A percentile compares a stretch with the other conserved stretches of the same genome.
These are phyloP conservation scores for Steinernema khuongi DNA, from an alignment of 1,140 invertebrate species.

Conservation along the genomic window DNA sequence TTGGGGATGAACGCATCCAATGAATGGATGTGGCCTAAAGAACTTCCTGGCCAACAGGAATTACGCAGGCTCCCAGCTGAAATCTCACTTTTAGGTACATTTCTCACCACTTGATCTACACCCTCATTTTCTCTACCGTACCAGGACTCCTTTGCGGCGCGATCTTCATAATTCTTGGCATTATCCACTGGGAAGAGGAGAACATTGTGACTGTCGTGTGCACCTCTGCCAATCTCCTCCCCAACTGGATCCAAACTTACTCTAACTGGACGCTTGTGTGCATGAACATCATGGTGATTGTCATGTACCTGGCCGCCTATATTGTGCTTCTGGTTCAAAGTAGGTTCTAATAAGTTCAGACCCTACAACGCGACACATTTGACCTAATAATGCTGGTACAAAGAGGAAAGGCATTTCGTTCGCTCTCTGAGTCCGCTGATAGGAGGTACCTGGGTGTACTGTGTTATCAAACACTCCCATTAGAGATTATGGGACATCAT, in stretches of 20 bases:
- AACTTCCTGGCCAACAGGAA: too few relatives aligned
- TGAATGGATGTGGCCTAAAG: too few relatives aligned
- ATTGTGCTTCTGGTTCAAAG: background rate
- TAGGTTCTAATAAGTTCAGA: too few relatives aligned
- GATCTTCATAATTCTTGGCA: background rate
- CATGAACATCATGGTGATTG: background rate
- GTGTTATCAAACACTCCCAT: too few relatives aligned
- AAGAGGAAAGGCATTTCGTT: too few relatives aligned
- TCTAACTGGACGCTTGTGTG: background rate
- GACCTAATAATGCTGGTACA: too few relatives aligned
- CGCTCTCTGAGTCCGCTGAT: too few relatives aligned
- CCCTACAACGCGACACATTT: too few relatives aligned
- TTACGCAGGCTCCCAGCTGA: background rate
- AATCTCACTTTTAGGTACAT: background rate
- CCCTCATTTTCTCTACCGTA: background rate
- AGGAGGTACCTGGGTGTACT: too few relatives aligned
- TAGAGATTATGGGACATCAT: too few relatives aligned
- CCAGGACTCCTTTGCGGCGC: background rate
- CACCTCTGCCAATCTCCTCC: background rate
- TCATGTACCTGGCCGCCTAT: background rate
- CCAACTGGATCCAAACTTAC: background rate
- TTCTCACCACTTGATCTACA: background rate
- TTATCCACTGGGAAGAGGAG: background rate
- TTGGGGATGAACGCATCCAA: too few relatives aligned
- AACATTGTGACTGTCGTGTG: background rate